Evolutionary conservation across 2,113 vertebrate species (phyloP), one percentile per base, ranked within the genome.

Genomic region (Eptesicus fuscus): DNA sequence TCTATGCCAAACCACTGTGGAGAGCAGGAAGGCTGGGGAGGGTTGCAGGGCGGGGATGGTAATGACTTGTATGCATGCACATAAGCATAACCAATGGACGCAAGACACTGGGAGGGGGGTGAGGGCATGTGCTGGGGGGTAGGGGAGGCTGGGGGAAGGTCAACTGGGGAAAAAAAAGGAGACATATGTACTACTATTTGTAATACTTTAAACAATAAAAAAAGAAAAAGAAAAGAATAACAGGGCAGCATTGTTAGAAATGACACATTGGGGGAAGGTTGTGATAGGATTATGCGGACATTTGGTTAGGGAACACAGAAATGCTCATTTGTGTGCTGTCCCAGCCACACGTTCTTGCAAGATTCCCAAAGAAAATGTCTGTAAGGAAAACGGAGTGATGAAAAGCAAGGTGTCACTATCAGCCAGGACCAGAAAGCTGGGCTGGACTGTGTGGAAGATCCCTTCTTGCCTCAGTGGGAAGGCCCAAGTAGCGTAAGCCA

Each of bases 391-490:
- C 3, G 8, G 28, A 77, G 42, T 44, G 35, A 77, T 76, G 9
- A 13, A 80, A 91, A 67, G 35, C 40, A 83, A 44, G 40, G 1
- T 20, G 18, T 76, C 32, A 10, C 25, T 77, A 9, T 56, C 28
- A 63, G 59, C 9, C 23, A 51, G 53, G 53, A 17, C n/a, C 4
- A 10, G 32, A 37, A 56, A 42, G 53, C 40, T 90, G n/a, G 63
- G 69, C 44, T 25, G 22, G 42, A 35, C n/a, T 2, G 0, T 0
- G 5, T 10, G 5, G 16, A 69, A 9, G 28, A 5, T 9, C 18
- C 42, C 14, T 28, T 71, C 42, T 73, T 20, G 23, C 28, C 67
- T 88, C 22, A 56, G 30, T 9, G 32, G 35, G 42, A 63, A 61
- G 67, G 22, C 28, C 47, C 28, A 59, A 67, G 23, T 7, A 69